Conservation (phyloP, 1,140 invertebrate genomes). For the Tetragnatha versicolor region DNA sequence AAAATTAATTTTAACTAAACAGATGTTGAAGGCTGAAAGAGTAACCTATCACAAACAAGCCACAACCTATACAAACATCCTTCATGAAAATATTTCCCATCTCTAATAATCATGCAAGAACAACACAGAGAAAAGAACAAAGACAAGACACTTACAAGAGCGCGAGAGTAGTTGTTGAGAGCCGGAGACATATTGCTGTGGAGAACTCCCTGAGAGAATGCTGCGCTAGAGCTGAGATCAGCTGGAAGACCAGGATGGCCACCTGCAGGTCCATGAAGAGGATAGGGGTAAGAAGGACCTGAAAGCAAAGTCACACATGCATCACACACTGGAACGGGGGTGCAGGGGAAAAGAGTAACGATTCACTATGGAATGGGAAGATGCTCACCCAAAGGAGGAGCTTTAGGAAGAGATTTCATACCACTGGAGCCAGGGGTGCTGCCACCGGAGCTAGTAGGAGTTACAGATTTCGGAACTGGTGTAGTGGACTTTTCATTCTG, state of each 20-base stretch:
- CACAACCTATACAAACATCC: no score
- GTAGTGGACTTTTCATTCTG: slow-evolving; percentile 57
- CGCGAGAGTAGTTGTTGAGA: slow-evolving; percentile 62
- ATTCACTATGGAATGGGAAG: slow-evolving; percentile 52
- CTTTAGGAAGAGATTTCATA: slow-evolving; percentile 57
- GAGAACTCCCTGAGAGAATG: slow-evolving; percentile 60
- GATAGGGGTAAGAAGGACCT: slow-evolving; percentile 60
- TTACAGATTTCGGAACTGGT: slow-evolving; percentile 55
- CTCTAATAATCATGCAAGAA: no score
- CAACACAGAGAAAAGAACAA: background rate
- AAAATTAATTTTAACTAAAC: no score
- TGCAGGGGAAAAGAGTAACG: background rate
- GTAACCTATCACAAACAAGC: no score
- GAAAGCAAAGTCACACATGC: background rate
- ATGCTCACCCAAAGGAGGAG: slow-evolving; percentile 53
- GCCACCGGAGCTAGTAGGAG: slow-evolving; percentile 55
- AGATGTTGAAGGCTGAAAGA: no score
- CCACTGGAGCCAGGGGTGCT: slow-evolving; percentile 55
- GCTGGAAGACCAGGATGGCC: slow-evolving; percentile 58
- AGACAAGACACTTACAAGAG: slow-evolving; percentile 59
- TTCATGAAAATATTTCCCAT: no score
- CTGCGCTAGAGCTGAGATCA: slow-evolving; percentile 59
- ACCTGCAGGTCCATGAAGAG: slow-evolving; percentile 57
- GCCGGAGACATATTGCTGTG: slow-evolving; percentile 64
- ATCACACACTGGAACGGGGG: background rate